Conservation (phyloP, 2,797 vertebrate genomes). For the Adrianichthys oophorus region DNA sequence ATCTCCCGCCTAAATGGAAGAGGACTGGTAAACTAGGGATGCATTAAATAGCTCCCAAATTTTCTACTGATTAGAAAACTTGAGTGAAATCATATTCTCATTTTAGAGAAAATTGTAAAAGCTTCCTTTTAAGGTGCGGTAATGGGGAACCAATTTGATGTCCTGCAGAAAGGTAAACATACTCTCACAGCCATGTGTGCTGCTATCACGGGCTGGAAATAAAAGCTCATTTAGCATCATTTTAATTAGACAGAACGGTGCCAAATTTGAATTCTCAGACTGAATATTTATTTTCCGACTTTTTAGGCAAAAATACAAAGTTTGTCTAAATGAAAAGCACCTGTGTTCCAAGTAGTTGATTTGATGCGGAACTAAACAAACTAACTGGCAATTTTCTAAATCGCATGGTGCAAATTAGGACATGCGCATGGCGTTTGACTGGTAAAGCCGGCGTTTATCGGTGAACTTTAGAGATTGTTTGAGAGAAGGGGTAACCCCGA, state of each 20-base stretch:
- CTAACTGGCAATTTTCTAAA: slow-evolving; percentile 35
- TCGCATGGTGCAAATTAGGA: slow-evolving; percentile 39
- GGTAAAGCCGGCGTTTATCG: slow-evolving; percentile 58
- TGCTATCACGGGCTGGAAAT: slow-evolving; percentile 59
- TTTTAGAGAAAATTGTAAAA: slow-evolving; percentile 74
- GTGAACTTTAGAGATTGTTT: slow-evolving; percentile 59
- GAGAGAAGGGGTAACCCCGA: slow-evolving; percentile 51
- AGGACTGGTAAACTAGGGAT: slow-evolving; percentile 52
- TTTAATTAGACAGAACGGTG: slow-evolving; percentile 75
- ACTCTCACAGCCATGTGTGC: slow-evolving; percentile 59
- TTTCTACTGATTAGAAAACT: slow-evolving; percentile 75
- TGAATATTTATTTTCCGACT: slow-evolving; percentile 59
- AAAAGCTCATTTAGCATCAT: slow-evolving; percentile 72
- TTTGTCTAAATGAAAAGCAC: slow-evolving; percentile 65
- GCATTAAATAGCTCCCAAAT: slow-evolving; percentile 67
- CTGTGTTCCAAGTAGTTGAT: slow-evolving; percentile 59
- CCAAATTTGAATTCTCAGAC: slow-evolving; percentile 72
- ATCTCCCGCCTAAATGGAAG: slow-evolving; percentile 57
- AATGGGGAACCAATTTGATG: slow-evolving; percentile 79
- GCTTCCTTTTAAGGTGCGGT: slow-evolving; percentile 69
- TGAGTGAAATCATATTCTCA: slow-evolving; percentile 75
- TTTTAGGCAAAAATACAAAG: slow-evolving; percentile 36
- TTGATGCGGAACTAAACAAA: slow-evolving; percentile 43
- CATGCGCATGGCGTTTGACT: slow-evolving; percentile 45
- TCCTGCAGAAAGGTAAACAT: slow-evolving; percentile 70